Evolutionary conservation across 2,888 invertebrate species (phyloP).

Genomic region (Trichogramma dendrolimi): DNA sequence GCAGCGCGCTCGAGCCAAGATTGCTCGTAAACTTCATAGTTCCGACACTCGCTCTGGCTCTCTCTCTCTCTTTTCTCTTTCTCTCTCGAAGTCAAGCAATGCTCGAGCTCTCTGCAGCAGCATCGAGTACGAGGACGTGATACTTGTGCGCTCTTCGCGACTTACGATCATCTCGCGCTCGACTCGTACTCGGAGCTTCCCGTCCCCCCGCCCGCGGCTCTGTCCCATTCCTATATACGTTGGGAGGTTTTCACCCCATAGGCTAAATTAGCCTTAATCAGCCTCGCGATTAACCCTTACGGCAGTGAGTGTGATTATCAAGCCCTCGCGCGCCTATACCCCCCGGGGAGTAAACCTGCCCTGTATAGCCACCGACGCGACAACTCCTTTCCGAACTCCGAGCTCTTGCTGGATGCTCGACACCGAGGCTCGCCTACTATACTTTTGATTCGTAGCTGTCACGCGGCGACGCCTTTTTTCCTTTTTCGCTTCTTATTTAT

Average conservation of each 20-base stretch:
- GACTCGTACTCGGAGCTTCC: not conserved
- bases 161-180: conserved; percentile 14
- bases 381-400: too few species aligned
- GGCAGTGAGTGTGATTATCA: not conserved
- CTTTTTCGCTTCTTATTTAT: too few species aligned
- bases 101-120: not conserved
- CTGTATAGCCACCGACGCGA: too few species aligned
- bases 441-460: too few species aligned
- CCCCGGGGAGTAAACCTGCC: too few species aligned
- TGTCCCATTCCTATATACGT: too few species aligned
- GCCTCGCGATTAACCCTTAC: conserved; percentile 22
- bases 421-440: too few species aligned
- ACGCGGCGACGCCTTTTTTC: too few species aligned
- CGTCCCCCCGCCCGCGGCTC: not conserved
- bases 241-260: not conserved
- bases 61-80: too few species aligned
- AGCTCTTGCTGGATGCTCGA: too few species aligned
- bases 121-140: conserved; percentile 17
- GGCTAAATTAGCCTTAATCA: conserved; percentile 23
- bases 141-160: conserved; percentile 10
- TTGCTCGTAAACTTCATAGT: conserved; percentile 41
- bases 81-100: not conserved
- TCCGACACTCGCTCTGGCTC: conserved; percentile 7
- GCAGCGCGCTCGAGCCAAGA: conserved; percentile 7
- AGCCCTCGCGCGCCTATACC: too few species aligned